These are phyloP conservation scores for Drosophila ogumai DNA, from an alignment of 1,140 invertebrate species.

Conservation along the genomic window DNA sequence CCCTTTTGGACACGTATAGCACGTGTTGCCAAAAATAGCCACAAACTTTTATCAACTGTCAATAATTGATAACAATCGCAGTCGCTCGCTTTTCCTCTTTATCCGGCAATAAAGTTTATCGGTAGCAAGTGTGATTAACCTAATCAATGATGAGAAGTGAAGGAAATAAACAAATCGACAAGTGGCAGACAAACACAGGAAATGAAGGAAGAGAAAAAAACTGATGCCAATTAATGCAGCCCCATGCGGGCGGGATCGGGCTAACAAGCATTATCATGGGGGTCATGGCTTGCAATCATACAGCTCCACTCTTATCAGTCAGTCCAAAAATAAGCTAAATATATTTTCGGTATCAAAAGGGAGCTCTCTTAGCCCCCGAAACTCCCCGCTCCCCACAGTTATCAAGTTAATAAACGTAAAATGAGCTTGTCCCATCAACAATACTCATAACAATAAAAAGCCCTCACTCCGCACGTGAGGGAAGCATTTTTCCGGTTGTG, in stretches of 20 bases:
- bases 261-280: background rate
- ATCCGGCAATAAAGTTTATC: conserved; percentile 26
- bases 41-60: conserved; percentile 24
- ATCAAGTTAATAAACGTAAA: conserved; percentile 56
- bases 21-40: conserved; percentile 1
- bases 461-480: conserved; percentile 20
- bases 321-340: conserved; percentile 31
- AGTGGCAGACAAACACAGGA: conserved; percentile 44
- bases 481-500: conserved; percentile 6
- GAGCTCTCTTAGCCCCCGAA: background rate
- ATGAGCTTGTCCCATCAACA: conserved; percentile 47
- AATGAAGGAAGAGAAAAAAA: conserved; percentile 26
- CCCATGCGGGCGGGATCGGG: background rate
- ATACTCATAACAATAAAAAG: conserved; percentile 48
- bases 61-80: conserved; percentile 28
- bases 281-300: conserved; percentile 8
- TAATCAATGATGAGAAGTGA: conserved; percentile 16
- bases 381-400: background rate
- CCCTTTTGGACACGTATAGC: background rate
- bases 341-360: conserved; percentile 26
- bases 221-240: conserved; percentile 22
- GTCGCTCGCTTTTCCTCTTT: background rate
- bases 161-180: conserved; percentile 39
- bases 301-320: conserved; percentile 5
- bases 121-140: conserved; percentile 30